Evolutionary conservation across 2,113 vertebrate species (phyloP), one percentile per base, ranked within the genome.

Genomic region (Pampusana beccarii): DNA sequence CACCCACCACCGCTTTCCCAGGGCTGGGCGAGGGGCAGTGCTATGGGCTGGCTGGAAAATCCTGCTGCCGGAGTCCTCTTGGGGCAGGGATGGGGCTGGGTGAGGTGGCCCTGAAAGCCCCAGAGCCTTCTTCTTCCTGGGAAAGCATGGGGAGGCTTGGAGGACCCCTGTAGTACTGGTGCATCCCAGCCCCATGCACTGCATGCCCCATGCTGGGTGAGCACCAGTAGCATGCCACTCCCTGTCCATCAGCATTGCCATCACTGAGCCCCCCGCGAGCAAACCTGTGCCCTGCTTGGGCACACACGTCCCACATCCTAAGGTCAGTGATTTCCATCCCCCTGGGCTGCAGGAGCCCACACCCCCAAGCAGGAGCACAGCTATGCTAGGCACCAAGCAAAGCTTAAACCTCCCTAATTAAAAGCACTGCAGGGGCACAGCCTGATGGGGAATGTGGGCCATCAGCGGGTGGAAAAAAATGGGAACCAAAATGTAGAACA

Each of bases 401-500:
- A 44, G 69, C 50, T 78, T 53, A 70, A 80, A 44, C 38, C 54
- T 70, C 51, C n/a, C 61, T n/a, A n/a, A 78, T 36, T 78, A 54
- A 66, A 88, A 78, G 64, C 0, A 0, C 64, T 13, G 36, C 60
- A 56, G 58, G 88, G 74, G 86, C 28, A 5, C 75, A 78, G 86
- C 36, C 85, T 69, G 73, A 42, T 87, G 94, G 64, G 72, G 57
- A 92, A 74, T 8, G 0, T 0, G 1, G 69, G 86, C 92, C 31
- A 72, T 62, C 70, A 90, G 94, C 10, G 21, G 77, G 44, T 84
- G 92, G 95, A 66, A 91, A 92, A 92, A 93, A 92, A 42, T 1
- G 16, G 81, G 87, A 95, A 90, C 62, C 2, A 3, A 94, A 95
- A 97, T 94, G 73, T 95, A 80, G 97, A 97, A 93, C 89, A 94